Conservation (phyloP, 2,113 vertebrate genomes). For the Chamaetylas fuelleborni region DNA sequence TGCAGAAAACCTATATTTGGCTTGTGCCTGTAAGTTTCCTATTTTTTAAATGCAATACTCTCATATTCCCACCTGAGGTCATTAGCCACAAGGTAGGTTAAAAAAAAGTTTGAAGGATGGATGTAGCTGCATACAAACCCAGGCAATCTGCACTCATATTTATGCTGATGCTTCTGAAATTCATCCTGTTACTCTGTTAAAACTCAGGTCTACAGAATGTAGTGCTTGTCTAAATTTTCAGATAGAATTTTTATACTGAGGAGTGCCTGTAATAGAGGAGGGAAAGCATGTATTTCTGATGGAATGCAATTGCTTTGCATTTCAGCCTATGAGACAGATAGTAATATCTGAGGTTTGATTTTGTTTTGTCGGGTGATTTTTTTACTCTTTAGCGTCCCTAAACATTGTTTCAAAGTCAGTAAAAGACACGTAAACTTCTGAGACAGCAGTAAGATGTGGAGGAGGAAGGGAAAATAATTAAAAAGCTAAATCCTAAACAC, state of each 20-base stretch:
- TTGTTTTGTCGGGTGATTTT: background rate
- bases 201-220: constrained; percentile 38
- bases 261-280: background rate
- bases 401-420: constrained; percentile 1
- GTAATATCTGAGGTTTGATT: background rate
- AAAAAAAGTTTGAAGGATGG: constrained; percentile 60
- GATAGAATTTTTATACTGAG: constrained; percentile 4
- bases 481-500: background rate
- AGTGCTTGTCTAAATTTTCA: constrained; percentile 53
- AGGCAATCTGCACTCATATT: constrained; percentile 64
- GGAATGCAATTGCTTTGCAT: background rate
- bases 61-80: constrained; percentile 77
- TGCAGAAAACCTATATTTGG: constrained; percentile 21
- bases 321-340: background rate
- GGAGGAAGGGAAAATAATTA: background rate
- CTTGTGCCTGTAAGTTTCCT: constrained; percentile 35
- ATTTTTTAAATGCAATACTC: constrained; percentile 46
- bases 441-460: background rate
- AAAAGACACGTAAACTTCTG: background rate
- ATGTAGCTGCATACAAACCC: constrained; percentile 56
- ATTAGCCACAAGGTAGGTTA: constrained; percentile 75
- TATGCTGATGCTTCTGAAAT: constrained; percentile 75
- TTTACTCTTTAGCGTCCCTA: background rate
- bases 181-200: constrained; percentile 56
- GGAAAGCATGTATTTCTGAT: background rate